Evolutionary conservation across 1,140 invertebrate species (phyloP).

Genomic region (Telenomus remus): DNA sequence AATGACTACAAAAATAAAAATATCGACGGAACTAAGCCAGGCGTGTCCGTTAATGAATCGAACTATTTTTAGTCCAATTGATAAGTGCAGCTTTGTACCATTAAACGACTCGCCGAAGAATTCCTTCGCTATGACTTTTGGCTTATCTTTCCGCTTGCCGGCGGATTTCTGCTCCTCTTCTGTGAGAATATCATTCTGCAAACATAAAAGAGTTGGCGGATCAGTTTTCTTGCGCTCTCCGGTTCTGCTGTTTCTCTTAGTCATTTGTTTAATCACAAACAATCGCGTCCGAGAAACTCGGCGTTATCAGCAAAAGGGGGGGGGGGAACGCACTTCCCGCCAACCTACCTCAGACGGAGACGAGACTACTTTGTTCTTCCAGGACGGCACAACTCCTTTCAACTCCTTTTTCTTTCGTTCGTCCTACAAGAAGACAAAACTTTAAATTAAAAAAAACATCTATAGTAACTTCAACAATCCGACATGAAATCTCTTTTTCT

Average conservation of each 20-base stretch:
- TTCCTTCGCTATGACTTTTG: conserved; percentile 43
- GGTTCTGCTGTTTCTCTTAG: no score
- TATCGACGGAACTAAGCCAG: no score
- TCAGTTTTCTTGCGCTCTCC: conserved; percentile 2
- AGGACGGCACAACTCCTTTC: conserved; percentile 1
- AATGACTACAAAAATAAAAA: no score
- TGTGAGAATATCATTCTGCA: conserved; percentile 39
- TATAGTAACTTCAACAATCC: no score
- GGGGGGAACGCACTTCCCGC: neutral
- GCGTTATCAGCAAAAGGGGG: neutral
- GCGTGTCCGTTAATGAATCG: neutral
- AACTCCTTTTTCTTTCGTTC: conserved; percentile 2
- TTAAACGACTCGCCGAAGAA: conserved; percentile 45
- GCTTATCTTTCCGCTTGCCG: conserved; percentile 41
- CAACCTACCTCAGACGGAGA: neutral
- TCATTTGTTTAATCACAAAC: no score
- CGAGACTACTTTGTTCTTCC: conserved; percentile 4
- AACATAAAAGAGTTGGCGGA: neutral
- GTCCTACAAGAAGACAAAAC: neutral
- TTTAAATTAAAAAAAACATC: no score
- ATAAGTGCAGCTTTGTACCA: conserved; percentile 12
- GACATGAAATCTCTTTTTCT: neutral
- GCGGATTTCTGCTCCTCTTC: conserved; percentile 36
- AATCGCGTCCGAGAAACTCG: no score
- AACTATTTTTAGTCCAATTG: conserved; percentile 1